Evolutionary conservation across 2,113 vertebrate genomes (phyloP).

Genomic region (Okapia johnstoni): DNA sequence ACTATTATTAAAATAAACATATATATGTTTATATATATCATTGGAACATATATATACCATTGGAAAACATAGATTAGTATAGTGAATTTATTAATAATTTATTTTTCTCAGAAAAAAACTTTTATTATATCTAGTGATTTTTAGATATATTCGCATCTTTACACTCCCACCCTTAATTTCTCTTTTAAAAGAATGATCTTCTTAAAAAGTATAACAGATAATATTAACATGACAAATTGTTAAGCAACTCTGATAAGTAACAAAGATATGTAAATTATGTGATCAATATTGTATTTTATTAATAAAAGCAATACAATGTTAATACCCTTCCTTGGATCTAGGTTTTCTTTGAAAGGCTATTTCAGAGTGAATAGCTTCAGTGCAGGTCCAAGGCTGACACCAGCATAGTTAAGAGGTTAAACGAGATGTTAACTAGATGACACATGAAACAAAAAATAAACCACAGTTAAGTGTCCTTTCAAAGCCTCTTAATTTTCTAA

Average conservation of each 20-base stretch:
- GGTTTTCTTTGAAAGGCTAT: not conserved
- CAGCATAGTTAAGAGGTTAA: not conserved
- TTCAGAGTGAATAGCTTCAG: not conserved
- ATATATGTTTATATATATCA: not conserved
- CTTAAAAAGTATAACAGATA: not conserved
- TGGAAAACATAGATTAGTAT: not conserved
- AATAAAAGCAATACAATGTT: not conserved
- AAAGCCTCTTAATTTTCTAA: not conserved
- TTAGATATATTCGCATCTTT: not conserved
- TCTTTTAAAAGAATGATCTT: not conserved
- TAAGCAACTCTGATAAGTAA: not conserved
- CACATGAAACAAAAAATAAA: conserved; percentile 19
- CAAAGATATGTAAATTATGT: not conserved
- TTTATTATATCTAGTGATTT: not conserved
- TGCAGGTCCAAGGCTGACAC: not conserved
- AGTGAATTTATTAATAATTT: not conserved
- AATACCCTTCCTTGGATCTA: not conserved
- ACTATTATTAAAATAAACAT: conserved; percentile 19
- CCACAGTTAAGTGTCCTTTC: not conserved
- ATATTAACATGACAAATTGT: not conserved
- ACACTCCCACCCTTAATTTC: not conserved
- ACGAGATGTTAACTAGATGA: not conserved
- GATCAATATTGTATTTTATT: not conserved
- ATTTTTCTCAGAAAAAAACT: conserved; percentile 4
- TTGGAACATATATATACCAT: not conserved